These are phyloP conservation scores for Helostoma temminkii DNA, from an alignment of 2,797 vertebrate species.

Conservation along the genomic window DNA sequence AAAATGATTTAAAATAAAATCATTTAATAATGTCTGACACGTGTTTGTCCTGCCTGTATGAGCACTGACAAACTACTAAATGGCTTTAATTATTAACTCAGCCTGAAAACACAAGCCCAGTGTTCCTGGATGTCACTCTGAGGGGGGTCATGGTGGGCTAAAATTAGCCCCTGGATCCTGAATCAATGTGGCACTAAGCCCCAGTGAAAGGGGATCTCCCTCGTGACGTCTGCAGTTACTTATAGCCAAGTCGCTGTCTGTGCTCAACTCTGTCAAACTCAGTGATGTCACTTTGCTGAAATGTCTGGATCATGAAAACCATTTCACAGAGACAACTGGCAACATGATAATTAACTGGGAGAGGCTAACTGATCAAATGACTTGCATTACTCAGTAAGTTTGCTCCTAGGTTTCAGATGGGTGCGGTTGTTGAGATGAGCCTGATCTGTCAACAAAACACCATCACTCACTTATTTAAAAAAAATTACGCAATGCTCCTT, in stretches of 20 bases:
- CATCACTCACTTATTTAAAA: not conserved
- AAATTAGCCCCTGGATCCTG: constrained; percentile 47
- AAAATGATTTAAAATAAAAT: not conserved
- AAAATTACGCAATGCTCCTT: not conserved
- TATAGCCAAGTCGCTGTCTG: constrained; percentile 46
- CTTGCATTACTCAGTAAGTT: not conserved
- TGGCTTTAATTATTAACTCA: constrained; percentile 19
- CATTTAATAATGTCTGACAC: not conserved
- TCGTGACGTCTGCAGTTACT: constrained; percentile 57
- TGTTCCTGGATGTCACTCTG: constrained; percentile 31
- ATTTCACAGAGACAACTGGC: constrained; percentile 24
- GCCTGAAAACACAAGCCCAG: not conserved
- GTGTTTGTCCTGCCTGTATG: not conserved
- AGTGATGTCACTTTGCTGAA: constrained; percentile 17
- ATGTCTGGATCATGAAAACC: constrained; percentile 20
- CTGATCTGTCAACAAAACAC: not conserved
- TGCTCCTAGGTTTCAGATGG: not conserved
- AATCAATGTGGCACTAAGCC: constrained; percentile 52
- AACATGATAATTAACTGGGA: not conserved
- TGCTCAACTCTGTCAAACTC: constrained; percentile 15
- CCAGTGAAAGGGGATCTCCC: constrained; percentile 69
- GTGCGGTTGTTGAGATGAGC: not conserved
- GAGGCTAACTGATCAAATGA: not conserved
- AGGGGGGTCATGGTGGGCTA: constrained; percentile 23
- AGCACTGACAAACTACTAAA: constrained; percentile 1